Evolutionary conservation across 2,888 invertebrate genomes (phyloP).

Genomic region (Ferdinandea cuprea): DNA sequence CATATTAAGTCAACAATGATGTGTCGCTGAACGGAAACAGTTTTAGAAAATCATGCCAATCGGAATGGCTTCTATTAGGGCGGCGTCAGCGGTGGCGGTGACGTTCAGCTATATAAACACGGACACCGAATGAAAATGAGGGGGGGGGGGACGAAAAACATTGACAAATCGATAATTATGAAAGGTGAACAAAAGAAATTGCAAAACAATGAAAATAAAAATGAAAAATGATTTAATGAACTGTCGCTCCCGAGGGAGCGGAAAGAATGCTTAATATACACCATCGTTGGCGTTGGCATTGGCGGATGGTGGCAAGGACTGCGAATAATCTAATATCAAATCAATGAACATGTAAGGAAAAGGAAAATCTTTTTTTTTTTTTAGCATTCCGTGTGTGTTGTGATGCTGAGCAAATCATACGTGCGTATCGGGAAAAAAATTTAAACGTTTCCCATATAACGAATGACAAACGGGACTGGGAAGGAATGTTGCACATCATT

Average conservation of each 20-base stretch:
- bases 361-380: background rate
- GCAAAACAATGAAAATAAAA: constrained; percentile 9
- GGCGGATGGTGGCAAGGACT: background rate
- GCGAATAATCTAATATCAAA: constrained; percentile 26
- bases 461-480: too few species aligned
- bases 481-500: constrained; percentile 33
- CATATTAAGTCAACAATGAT: background rate
- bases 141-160: background rate
- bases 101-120: background rate
- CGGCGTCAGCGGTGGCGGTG: too few species aligned
- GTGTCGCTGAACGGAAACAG: constrained; percentile 2
- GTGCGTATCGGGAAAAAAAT: constrained; percentile 29
- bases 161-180: constrained; percentile 35
- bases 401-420: constrained; percentile 27
- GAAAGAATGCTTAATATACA: constrained; percentile 15
- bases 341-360: background rate
- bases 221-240: constrained; percentile 34
- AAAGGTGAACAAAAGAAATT: constrained; percentile 40
- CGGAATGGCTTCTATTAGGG: constrained; percentile 6
- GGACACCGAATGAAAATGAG: background rate
- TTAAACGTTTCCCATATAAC: constrained; percentile 23
- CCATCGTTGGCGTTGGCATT: too few species aligned
- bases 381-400: background rate
- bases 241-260: background rate
- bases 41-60: constrained; percentile 20